Evolutionary conservation across 1,140 invertebrate species (phyloP), one percentile per base, ranked within the genome.

Genomic region (Phymorhynchus buccinoides): DNA sequence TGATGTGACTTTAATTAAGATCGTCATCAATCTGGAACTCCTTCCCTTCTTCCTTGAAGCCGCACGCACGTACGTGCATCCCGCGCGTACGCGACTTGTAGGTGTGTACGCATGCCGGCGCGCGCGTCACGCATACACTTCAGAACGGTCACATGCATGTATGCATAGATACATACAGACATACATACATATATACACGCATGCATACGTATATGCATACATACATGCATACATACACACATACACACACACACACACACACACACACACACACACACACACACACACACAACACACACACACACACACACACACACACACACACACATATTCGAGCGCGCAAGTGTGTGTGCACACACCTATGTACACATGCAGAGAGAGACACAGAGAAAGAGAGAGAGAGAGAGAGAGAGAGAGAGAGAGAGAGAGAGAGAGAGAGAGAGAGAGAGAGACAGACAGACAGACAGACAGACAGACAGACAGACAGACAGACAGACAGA

Each of bases 271-370:
- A 75, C 37, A 75, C 30, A 41, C 37, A 75, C 32, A 73, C 68
- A 73, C n/a, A 73, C 68, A 73, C 68, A 73, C 68, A 48, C 18
- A 22, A 7, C 7, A 7, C 7, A 66, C 62, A 66, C 62, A 66
- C 62, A 66, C 62, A 66, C 62, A 66, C 62, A 66, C 62, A 66
- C 62, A 73, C 68, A 73, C 68, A 73, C 68, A 73, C 68, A 73
- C 68, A 73, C 68, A 73, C 68, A 73, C 68, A 73, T 32, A 73
- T 32, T 35, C 68, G 35, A n/a, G 35, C 68, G 35, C 68, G 35
- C 68, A 73, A n/a, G 35, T 32, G 35, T 32, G 9, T 32, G 35
- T 32, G 35, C 68, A 73, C 32, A 12, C 32, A 35, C 68, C 32
- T 32, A 73, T 32, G 35, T 32, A 48, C 44, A 48, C 44, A 48